Percentiles rank a stretch among this genome's conserved stretches.
Evolutionary conservation across 2,797 vertebrate species (phyloP).

Genomic region (Myripristis jacobus): DNA sequence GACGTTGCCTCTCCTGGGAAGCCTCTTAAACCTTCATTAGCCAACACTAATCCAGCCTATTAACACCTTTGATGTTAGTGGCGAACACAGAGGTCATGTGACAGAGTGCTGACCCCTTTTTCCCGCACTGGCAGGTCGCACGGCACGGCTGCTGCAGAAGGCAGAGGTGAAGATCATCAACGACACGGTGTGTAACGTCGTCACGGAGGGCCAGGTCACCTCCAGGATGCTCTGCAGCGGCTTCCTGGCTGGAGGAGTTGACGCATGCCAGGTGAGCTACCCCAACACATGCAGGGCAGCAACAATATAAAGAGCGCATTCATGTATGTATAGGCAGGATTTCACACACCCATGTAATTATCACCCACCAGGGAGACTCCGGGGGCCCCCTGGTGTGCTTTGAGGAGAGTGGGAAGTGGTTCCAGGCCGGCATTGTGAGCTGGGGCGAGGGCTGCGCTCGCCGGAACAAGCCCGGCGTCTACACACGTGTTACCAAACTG

Average conservation of each 20-base stretch:
- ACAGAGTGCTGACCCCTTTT: slow-evolving; percentile 54
- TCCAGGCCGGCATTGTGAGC: slow-evolving; percentile 87
- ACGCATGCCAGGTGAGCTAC: slow-evolving; percentile 85
- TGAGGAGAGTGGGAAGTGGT: slow-evolving; percentile 85
- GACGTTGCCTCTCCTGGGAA: slow-evolving; percentile 57
- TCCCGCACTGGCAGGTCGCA: slow-evolving; percentile 64
- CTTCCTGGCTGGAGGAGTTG: slow-evolving; percentile 82
- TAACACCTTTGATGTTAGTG: slow-evolving; percentile 68
- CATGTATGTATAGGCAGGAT: slow-evolving; percentile 1
- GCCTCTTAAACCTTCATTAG: slow-evolving; percentile 77
- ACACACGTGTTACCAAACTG: slow-evolving; percentile 81
- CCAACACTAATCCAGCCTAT: slow-evolving; percentile 70
- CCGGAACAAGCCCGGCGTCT: slow-evolving; percentile 85
- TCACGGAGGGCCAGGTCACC: slow-evolving; percentile 82
- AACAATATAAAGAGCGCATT: not conserved
- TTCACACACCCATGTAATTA: slow-evolving; percentile 40
- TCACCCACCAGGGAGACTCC: slow-evolving; percentile 82
- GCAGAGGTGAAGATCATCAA: slow-evolving; percentile 87
- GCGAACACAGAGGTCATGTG: slow-evolving; percentile 54
- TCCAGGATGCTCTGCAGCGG: slow-evolving; percentile 88
- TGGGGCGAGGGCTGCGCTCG: slow-evolving; percentile 87
- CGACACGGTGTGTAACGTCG: slow-evolving; percentile 80
- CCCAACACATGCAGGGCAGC: not conserved
- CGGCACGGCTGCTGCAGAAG: slow-evolving; percentile 79
- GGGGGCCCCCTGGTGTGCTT: slow-evolving; percentile 85